Evolutionary conservation across 2,888 invertebrate genomes (phyloP), one percentile per base, ranked within the genome.

Genomic region (Orgyia antiqua): DNA sequence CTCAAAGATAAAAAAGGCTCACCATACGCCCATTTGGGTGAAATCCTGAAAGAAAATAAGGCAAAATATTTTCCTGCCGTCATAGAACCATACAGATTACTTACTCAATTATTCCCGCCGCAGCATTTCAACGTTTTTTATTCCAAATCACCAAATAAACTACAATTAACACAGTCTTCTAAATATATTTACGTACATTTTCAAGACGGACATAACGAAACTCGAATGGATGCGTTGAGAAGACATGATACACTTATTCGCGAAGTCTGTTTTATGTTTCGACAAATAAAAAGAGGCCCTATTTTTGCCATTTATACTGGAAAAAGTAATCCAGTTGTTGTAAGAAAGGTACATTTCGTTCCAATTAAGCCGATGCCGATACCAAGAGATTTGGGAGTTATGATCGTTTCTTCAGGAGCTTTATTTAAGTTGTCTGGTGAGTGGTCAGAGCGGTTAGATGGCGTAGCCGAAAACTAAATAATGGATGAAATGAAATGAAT

Each of bases 301-400:
- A 35, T 79, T 0, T 9, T 78, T 0, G 74, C 60, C 0, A 72
- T 72, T 40, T 82, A 82, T 31, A 79, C 80, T 0, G 82, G 80
- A 0, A 78, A 63, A 31, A 3, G 27, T 0, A 82, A 80, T 31
- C 68, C 74, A 0, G 40, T 72, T 0, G 17, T 29, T 0, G 24
- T 62, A 0, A 39, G 58, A 0, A 55, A 51, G 5, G 3, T 53
- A 2, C 43, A 43, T 3, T 48, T 47, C 10, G 19, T 45, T 0
- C 43, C 56, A 0, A 27, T 45, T 0, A 46, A 45, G 4, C 43
- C 51, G 0, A 19, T 29, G 0, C 33, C 33, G 2, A 8, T 28
- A 1, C 37, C 41, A 0, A 37, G 18, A 4, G 39, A 49, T 18
- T 36, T 46, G 4, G 67, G 67, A 0, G 54, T 69, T 0, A 49